A percentile compares a stretch with the other conserved stretches of the same genome.
Evolutionary conservation across 2,113 vertebrate genomes (phyloP).

Genomic region (Chascanopsetta lugubris): DNA sequence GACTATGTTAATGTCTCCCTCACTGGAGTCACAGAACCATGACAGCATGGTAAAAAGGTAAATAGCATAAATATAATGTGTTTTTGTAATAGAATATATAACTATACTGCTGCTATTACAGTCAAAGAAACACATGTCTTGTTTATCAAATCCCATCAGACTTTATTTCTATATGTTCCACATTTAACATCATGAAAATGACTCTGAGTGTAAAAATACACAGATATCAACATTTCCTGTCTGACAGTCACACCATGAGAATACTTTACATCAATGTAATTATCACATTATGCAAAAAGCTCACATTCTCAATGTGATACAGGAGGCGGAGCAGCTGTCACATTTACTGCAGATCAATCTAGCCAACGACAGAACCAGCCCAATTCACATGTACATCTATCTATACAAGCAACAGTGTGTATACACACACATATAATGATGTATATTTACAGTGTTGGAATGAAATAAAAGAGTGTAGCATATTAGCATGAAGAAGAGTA

Average conservation of each 20-base stretch:
- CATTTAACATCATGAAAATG: constrained; percentile 63
- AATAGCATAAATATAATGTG: no score
- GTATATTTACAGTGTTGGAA: constrained; percentile 61
- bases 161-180: constrained; percentile 69
- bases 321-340: constrained; percentile 53
- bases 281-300: constrained; percentile 54
- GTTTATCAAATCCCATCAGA: constrained; percentile 49
- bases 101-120: no score
- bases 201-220: constrained; percentile 66
- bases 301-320: constrained; percentile 64
- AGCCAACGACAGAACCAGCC: constrained; percentile 51
- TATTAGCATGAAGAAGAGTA: constrained; percentile 19
- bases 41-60: no score
- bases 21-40: no score
- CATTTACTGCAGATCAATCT: constrained; percentile 41
- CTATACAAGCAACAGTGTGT: constrained; percentile 66
- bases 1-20: no score
- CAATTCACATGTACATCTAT: constrained; percentile 28
- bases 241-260: constrained; percentile 46
- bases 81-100: no score
- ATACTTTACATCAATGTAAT: constrained; percentile 41
- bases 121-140: neutral
- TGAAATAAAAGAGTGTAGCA: constrained; percentile 20
- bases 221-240: constrained; percentile 49
- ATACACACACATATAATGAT: constrained; percentile 47